phyloP scores from a whole-genome alignment of 1,140 invertebrate species.

The Brachionus plicatilis region DNA sequence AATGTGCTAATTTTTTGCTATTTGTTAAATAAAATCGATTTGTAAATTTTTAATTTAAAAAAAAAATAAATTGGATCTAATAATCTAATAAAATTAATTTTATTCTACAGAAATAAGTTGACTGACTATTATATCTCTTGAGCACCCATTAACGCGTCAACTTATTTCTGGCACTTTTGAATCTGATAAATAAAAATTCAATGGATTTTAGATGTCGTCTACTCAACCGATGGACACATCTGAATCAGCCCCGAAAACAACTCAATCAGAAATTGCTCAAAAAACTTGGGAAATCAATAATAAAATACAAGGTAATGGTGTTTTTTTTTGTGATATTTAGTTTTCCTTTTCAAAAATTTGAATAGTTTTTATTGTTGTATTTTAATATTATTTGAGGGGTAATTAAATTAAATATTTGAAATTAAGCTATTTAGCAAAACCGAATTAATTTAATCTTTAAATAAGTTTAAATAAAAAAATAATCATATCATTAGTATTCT shows the following conservation, averaged over 20 bases:
- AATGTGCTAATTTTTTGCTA: neutral
- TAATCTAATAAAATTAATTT: neutral
- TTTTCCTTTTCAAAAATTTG: no score
- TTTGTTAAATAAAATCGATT: neutral
- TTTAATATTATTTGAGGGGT: no score
- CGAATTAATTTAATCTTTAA: no score
- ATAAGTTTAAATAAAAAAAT: no score
- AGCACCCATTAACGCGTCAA: no score
- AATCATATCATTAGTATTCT: no score
- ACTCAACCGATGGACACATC: slow-evolving; percentile 6
- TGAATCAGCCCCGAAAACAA: neutral
- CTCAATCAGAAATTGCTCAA: slow-evolving; percentile 24
- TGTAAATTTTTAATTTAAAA: neutral
- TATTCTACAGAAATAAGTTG: no score
- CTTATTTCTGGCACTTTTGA: no score
- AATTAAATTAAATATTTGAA: no score
- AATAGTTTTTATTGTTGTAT: no score
- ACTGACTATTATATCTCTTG: no score
- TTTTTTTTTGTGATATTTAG: neutral
- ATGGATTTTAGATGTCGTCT: neutral
- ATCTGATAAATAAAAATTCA: neutral
- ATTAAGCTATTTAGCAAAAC: no score
- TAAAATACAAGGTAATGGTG: neutral
- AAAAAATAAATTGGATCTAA: neutral
- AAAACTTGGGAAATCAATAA: slow-evolving; percentile 34